phyloP scores from a whole-genome alignment of 2,113 vertebrate species.

The Syrrhaptes paradoxus region DNA sequence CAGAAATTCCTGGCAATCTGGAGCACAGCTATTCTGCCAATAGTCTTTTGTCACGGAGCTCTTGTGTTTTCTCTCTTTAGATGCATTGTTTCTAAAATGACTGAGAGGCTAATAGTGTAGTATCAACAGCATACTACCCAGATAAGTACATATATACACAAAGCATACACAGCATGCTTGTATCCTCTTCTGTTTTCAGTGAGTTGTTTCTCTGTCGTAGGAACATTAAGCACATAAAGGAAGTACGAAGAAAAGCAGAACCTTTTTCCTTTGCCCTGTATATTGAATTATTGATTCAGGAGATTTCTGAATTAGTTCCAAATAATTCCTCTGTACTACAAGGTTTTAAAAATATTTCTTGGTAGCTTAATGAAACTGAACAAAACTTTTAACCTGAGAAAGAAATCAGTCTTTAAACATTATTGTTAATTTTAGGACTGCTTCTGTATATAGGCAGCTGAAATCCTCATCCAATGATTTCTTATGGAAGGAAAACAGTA shows the following conservation, averaged over 20 bases:
- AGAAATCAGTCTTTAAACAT: neutral
- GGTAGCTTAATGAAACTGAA: neutral
- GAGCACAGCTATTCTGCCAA: neutral
- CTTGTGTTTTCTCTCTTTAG: neutral
- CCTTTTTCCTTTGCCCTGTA: neutral
- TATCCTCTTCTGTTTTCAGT: neutral
- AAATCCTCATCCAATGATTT: neutral
- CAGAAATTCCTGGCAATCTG: neutral
- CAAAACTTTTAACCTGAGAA: neutral
- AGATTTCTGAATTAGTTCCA: neutral
- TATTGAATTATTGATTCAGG: neutral
- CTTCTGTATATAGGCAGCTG: neutral
- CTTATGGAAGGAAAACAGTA: neutral
- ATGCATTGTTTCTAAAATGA: neutral
- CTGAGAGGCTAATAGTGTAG: neutral
- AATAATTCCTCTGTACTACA: neutral
- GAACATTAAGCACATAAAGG: neutral
- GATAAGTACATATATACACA: neutral
- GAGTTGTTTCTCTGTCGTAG: neutral
- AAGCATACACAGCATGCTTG: neutral
- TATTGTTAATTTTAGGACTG: neutral
- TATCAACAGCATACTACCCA: neutral
- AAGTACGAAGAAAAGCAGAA: neutral
- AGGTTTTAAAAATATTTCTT: neutral
- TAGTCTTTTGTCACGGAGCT: neutral